Conservation (phyloP, 2,113 vertebrate genomes). For the Tachycineta bicolor region DNA sequence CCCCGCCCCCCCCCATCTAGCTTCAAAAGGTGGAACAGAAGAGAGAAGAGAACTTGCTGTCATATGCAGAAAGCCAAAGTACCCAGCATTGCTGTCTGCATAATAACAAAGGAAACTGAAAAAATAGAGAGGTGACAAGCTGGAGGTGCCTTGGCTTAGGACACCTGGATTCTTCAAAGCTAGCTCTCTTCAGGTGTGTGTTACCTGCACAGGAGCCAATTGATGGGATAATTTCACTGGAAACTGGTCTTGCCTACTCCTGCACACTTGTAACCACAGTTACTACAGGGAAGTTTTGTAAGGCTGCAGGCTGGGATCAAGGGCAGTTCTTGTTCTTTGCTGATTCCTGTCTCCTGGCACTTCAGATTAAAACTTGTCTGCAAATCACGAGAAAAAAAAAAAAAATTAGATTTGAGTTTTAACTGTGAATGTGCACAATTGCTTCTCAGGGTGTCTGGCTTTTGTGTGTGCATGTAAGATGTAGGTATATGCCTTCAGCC, state of each 20-base stretch:
- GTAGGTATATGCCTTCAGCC: background rate
- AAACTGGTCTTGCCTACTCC: background rate
- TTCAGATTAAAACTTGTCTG: background rate
- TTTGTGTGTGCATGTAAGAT: background rate
- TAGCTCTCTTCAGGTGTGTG: background rate
- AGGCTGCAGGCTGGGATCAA: fast-evolving
- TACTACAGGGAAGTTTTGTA: background rate
- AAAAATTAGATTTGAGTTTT: background rate
- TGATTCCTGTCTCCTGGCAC: background rate
- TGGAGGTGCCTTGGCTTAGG: background rate
- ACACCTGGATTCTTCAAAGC: background rate
- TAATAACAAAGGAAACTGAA: background rate
- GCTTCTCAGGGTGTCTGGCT: background rate
- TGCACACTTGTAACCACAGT: background rate
- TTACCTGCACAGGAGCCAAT: background rate
- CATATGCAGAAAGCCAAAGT: background rate
- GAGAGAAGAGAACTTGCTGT: background rate
- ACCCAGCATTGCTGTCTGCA: background rate
- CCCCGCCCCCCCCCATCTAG: background rate
- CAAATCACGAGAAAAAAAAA: background rate
- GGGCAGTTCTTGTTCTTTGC: background rate
- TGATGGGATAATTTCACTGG: background rate
- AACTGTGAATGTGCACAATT: fast-evolving
- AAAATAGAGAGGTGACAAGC: background rate
- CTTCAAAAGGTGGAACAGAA: background rate